Conservation (phyloP, 64 coral and sea anemone genomes). For the Pocillopora damicornis region DNA sequence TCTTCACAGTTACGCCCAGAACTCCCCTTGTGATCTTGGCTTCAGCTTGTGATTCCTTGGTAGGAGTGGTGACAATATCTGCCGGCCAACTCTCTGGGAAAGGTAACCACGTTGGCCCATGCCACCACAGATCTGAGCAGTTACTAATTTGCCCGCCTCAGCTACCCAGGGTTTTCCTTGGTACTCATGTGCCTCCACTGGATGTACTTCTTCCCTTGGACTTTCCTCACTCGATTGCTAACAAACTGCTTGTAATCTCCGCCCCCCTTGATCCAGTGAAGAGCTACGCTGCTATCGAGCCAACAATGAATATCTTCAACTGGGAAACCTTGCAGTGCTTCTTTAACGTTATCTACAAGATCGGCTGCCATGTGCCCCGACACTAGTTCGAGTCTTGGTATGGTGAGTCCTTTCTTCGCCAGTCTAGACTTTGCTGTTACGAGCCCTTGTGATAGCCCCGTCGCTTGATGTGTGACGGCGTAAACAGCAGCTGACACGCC, state of each 20-base stretch:
- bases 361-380: slow-evolving; percentile 38
- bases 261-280: slow-evolving; percentile 52
- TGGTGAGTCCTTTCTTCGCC: slow-evolving; percentile 46
- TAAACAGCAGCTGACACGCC: slow-evolving; percentile 23
- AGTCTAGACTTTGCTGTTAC: slow-evolving; percentile 52
- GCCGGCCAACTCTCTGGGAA: slow-evolving; percentile 42
- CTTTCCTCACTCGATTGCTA: slow-evolving; percentile 36
- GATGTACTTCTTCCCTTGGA: slow-evolving; percentile 35
- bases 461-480: slow-evolving; percentile 33
- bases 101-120: background rate
- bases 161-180: slow-evolving; percentile 52
- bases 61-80: slow-evolving; percentile 31
- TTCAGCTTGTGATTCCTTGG: slow-evolving; percentile 15
- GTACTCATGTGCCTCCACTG: slow-evolving; percentile 43
- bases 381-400: slow-evolving; percentile 54
- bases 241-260: slow-evolving; percentile 41
- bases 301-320: slow-evolving; percentile 16
- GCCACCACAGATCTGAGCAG: too few species aligned
- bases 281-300: slow-evolving; percentile 38
- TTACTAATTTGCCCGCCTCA: slow-evolving; percentile 16
- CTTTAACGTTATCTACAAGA: slow-evolving; percentile 31
- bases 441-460: slow-evolving; percentile 47
- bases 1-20: background rate
- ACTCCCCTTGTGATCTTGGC: background rate
- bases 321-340: slow-evolving; percentile 31